phyloP scores from a whole-genome alignment of 1,140 invertebrate genomes.

The Anthonomus grandis region DNA sequence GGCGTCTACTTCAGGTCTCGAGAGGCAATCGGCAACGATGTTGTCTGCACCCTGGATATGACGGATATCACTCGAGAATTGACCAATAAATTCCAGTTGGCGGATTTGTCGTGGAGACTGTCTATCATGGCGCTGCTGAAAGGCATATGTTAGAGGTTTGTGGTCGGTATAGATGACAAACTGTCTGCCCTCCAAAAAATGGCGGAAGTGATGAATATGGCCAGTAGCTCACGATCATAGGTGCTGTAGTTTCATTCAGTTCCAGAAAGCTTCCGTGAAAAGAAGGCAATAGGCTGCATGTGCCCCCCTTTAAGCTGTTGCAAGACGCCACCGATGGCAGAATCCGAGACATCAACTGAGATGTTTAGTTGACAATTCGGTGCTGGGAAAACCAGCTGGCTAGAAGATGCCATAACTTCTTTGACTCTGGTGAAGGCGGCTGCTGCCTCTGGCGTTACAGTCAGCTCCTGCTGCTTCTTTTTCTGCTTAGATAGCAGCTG shows the following conservation, averaged over 20 bases:
- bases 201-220: slow-evolving; percentile 10
- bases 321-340: slow-evolving; percentile 35
- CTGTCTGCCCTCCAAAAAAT: slow-evolving; percentile 36
- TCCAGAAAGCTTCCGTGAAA: slow-evolving; percentile 41
- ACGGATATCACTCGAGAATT: slow-evolving; percentile 44
- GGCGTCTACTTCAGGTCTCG: slow-evolving; percentile 31
- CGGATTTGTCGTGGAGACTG: slow-evolving; percentile 34
- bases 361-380: slow-evolving; percentile 20
- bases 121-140: slow-evolving; percentile 34
- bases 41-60: slow-evolving; percentile 43
- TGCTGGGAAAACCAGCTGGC: neutral
- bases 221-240: slow-evolving; percentile 46
- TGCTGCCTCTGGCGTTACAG: too few relatives aligned
- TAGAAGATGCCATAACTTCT: too few relatives aligned
- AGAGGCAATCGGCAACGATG: slow-evolving; percentile 38
- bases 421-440: too few relatives aligned
- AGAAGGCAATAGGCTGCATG: slow-evolving; percentile 48
- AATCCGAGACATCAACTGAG: slow-evolving; percentile 36
- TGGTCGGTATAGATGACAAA: slow-evolving; percentile 37
- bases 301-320: slow-evolving; percentile 33
- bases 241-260: slow-evolving; percentile 38
- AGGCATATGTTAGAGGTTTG: slow-evolving; percentile 8
- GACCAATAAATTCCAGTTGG: slow-evolving; percentile 42
- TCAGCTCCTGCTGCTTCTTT: too few relatives aligned
- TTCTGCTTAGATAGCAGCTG: too few relatives aligned